Base-by-base conservation (phyloP, 1,140 invertebrate genomes). In the Chymomyza costata region DNA sequence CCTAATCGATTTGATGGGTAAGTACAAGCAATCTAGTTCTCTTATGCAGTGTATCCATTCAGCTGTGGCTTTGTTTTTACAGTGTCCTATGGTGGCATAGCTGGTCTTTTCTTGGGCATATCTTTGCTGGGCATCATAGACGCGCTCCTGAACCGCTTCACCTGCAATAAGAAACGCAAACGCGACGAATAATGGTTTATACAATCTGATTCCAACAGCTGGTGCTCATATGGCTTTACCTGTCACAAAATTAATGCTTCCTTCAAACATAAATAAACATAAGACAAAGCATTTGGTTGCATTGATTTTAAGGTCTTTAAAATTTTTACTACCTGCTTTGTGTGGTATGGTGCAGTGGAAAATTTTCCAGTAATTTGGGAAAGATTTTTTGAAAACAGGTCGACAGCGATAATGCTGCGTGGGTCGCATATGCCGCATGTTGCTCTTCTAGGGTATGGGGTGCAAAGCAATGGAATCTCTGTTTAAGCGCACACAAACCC, bases 51-150 rank as follows among this genome's bases (percentile, higher is more conserved):
- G 7, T 17, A 39, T 10, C 3, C 19, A n/a, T n/a, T 11, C 1
- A 5, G 13, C n/a, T 11, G 13, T 34, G 5, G 3, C 3, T 34
- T 6, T 14, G 15, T 3, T 25, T 21, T 2, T 17, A 1, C 16
- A 80, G 74, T 82, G 46, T 82, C 78, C 5, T 82, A 38, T 52
- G 78, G 78, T 10, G 78, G 78, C 35, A 73, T 82, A 21, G 78
- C 78, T 6, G 78, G 78, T 11, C 25, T 82, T 15, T 63, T 82
- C 16, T 41, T 82, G 50, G 78, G 78, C n/a, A 17, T 69, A 1
- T 82, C 78, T 0, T 37, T 82, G 0, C 19, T 82, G 10, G 78
- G 78, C 18, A 40, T 37, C 16, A 40, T 82, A 10, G 71, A 78
- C 45, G 18, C 34, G 10, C 13, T 78, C 8, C 47, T 82, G 31